Evolutionary conservation across 1,140 invertebrate genomes (phyloP), one percentile per base, ranked within the genome.

Genomic region (Drosophila kikkawai): DNA sequence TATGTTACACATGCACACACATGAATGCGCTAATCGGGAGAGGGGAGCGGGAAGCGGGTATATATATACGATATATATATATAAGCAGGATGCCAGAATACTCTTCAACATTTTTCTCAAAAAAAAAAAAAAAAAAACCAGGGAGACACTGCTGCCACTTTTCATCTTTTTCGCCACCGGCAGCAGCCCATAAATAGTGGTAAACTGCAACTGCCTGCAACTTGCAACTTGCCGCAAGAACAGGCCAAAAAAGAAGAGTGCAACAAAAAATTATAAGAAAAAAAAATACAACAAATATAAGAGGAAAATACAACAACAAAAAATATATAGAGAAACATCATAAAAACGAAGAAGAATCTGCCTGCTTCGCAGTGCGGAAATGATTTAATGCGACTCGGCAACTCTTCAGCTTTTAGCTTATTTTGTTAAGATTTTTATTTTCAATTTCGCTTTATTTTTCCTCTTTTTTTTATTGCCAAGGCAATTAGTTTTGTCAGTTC

Each of bases 1-100:
- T 88, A 90, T 90, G 84, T 84, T 81, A 88, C 84, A 88, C 78
- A 88, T 84, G 81, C 85, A 88, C 85, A 90, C 78, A 90, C 80
- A 84, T 82, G 80, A 83, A 50, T 88, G 73, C 80, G 39, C 84
- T 80, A 84, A 84, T 84, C 63, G 61, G 58, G 26, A 29, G 15
- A 11, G 26, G 3, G 19, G 13, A 4, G 4, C 1, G 37, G 2
- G 37, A 0, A 45, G 17, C 6, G 44, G 48, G 13, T 50, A 39
- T 41, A 37, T 59, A 50, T 55, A 55, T 9, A 13, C 37, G n/a
- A 48, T 60, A 48, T 32, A 60, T 47, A 29, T 45, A 17, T 51
- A 15, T 61, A 64, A 63, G 56, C 57, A 44, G 57, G 15, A 26
- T 61, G 57, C 48, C 63, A 44, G 57, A 15, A 26, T 65, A 69